Conservation (phyloP, 2,888 invertebrate species). For the Lasioglossum calceatum region DNA sequence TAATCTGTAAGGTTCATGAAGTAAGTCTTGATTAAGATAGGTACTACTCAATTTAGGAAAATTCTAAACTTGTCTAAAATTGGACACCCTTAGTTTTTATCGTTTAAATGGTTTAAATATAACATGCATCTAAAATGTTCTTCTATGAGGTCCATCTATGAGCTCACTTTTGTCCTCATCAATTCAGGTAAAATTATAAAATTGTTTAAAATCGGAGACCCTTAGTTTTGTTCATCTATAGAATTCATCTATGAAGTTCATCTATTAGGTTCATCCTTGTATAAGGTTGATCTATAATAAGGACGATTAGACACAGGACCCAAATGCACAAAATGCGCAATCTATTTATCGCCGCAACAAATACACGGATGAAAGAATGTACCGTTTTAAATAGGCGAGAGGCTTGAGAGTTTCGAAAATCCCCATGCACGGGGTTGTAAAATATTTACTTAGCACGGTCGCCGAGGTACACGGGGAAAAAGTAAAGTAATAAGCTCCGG, state of each 20-base stretch:
- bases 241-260: too few relatives aligned
- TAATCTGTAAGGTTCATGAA: not conserved
- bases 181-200: too few relatives aligned
- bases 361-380: not conserved
- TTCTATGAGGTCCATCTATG: too few relatives aligned
- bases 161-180: too few relatives aligned
- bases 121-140: too few relatives aligned
- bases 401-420: not conserved
- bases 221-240: too few relatives aligned
- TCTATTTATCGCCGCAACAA: not conserved
- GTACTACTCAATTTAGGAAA: not conserved
- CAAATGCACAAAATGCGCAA: not conserved
- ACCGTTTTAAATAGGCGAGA: not conserved
- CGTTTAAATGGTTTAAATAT: too few relatives aligned
- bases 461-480: conserved; percentile 3
- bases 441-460: not conserved
- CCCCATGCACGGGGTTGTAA: not conserved
- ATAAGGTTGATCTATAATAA: too few relatives aligned
- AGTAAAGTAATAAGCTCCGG: conserved; percentile 2
- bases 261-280: too few relatives aligned
- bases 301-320: too few relatives aligned
- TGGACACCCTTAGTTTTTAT: not conserved
- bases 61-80: not conserved
- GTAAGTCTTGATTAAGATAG: too few relatives aligned
- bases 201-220: too few relatives aligned